phyloP scores from a whole-genome alignment of 2,888 invertebrate species.

The Tetramorium bicarinatum region DNA sequence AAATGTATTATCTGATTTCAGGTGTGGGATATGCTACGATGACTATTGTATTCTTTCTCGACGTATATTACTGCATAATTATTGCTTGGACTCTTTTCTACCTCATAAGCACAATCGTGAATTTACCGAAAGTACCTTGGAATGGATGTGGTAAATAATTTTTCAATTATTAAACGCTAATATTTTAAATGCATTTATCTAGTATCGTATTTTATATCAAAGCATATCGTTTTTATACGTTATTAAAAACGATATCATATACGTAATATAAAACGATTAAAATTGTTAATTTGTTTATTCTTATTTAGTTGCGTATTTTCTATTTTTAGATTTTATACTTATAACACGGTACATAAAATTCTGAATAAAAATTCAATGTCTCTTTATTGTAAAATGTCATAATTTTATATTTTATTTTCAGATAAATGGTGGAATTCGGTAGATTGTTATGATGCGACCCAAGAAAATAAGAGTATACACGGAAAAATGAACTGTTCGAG shows the following conservation, averaged over 20 bases:
- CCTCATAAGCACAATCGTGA: conserved; percentile 88
- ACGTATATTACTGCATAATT: conserved; percentile 92
- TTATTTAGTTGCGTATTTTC: not conserved
- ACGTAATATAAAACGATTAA: not conserved
- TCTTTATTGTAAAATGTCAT: not conserved
- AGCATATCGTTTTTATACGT: not conserved
- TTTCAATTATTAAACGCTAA: not conserved
- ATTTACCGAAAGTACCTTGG: conserved; percentile 89
- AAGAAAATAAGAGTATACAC: conserved; percentile 1
- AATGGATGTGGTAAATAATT: conserved; percentile 87
- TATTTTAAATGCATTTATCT: not conserved
- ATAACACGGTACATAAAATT: not conserved
- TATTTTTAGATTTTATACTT: not conserved
- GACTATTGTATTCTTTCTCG: conserved; percentile 92
- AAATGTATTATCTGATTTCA: conserved; percentile 76
- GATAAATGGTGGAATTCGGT: conserved; percentile 91
- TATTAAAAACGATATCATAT: too few relatives aligned
- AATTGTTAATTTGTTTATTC: not conserved
- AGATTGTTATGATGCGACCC: conserved; percentile 84
- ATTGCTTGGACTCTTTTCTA: conserved; percentile 93
- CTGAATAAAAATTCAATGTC: not conserved
- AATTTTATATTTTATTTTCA: conserved; percentile 77
- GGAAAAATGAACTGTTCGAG: conserved; percentile 47
- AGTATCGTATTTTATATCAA: not conserved
- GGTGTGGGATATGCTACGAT: conserved; percentile 93